Percentiles rank a stretch among this genome's conserved stretches.
These are phyloP conservation scores for Anastatus disparis DNA, from an alignment of 1,140 invertebrate genomes.

Conservation along the genomic window DNA sequence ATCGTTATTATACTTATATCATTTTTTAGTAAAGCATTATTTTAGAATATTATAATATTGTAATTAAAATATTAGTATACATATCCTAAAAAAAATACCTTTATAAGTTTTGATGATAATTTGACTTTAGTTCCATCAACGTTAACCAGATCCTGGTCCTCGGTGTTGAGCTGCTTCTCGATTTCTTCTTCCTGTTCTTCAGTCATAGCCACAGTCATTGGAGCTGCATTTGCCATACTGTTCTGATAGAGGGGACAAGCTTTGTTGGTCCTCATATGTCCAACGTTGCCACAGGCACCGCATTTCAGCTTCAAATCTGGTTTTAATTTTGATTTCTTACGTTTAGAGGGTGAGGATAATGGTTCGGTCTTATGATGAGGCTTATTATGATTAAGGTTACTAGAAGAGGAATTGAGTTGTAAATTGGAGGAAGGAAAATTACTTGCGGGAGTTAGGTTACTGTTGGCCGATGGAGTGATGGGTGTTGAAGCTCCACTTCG, in stretches of 20 bases:
- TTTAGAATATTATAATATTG: not conserved
- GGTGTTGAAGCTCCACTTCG: constrained; percentile 38
- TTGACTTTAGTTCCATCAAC: constrained; percentile 92
- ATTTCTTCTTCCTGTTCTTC: constrained; percentile 87
- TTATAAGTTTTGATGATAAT: constrained; percentile 82
- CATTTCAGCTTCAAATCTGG: constrained; percentile 93
- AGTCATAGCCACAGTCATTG: constrained; percentile 80
- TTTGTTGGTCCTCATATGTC: constrained; percentile 92
- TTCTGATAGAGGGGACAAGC: constrained; percentile 93
- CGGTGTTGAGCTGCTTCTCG: constrained; percentile 78
- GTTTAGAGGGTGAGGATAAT: constrained; percentile 70
- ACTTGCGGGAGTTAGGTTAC: constrained; percentile 44
- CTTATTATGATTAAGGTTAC: constrained; percentile 25
- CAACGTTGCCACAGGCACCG: constrained; percentile 93
- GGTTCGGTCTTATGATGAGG: constrained; percentile 63
- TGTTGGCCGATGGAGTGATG: constrained; percentile 33
- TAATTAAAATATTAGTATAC: no score
- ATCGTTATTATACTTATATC: no score
- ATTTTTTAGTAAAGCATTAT: not conserved
- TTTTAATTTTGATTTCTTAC: constrained; percentile 86
- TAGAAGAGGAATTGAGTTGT: constrained; percentile 33
- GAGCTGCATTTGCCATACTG: constrained; percentile 67
- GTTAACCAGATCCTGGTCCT: constrained; percentile 89
- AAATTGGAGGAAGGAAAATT: constrained; percentile 46
- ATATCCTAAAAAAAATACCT: no score